Evolutionary conservation across 2,888 invertebrate genomes (phyloP).

Genomic region (Dorcus hopei): DNA sequence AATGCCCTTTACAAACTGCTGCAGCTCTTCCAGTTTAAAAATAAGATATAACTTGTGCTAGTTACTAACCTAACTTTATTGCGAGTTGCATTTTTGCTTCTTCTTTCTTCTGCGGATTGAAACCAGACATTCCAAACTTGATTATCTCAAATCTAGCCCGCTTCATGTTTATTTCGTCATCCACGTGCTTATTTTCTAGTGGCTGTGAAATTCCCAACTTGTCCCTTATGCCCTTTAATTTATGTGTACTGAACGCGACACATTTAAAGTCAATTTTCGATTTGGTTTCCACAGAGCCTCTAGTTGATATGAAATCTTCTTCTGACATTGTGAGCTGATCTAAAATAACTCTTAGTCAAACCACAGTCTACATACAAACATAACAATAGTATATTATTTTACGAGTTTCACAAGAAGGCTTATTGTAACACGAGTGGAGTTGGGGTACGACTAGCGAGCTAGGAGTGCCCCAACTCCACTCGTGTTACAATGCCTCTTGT

Average conservation of each 20-base stretch:
- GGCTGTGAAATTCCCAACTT: neutral
- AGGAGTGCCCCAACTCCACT: no score
- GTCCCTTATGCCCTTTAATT: constrained; percentile 48
- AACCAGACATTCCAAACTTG: constrained; percentile 79
- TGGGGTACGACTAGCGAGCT: no score
- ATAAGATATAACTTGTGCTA: no score
- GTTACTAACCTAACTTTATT: constrained; percentile 66
- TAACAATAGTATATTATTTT: no score
- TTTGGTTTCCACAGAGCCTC: constrained; percentile 53
- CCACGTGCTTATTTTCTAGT: neutral
- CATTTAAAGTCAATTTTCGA: constrained; percentile 50
- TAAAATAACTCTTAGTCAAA: no score
- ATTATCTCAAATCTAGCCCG: constrained; percentile 76
- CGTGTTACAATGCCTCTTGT: no score
- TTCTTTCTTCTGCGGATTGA: constrained; percentile 66
- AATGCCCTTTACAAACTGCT: no score
- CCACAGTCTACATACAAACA: no score
- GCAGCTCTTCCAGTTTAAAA: no score
- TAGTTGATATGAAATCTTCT: constrained; percentile 47
- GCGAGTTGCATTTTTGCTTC: constrained; percentile 76
- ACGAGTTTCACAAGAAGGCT: no score
- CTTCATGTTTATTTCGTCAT: constrained; percentile 69
- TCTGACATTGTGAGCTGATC: no score
- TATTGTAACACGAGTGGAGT: no score
- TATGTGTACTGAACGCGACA: constrained; percentile 54